These are phyloP conservation scores for Teleogryllus occipitalis DNA, from an alignment of 1,140 invertebrate genomes.

Conservation along the genomic window DNA sequence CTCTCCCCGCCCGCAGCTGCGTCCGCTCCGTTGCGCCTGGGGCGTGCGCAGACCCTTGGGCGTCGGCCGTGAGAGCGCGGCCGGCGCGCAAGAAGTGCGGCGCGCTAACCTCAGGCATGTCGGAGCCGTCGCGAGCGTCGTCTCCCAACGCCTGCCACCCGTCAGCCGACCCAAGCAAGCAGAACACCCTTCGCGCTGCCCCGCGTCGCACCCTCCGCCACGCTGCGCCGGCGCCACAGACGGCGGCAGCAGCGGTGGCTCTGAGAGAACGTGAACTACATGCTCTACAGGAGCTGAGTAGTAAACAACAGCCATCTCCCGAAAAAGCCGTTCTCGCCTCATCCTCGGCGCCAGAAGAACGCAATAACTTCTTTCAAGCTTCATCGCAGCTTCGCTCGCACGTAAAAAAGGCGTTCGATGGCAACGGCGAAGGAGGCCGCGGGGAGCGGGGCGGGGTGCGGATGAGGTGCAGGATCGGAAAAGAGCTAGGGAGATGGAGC, in stretches of 20 bases:
- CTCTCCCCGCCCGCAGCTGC: too few species aligned
- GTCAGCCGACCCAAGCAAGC: too few species aligned
- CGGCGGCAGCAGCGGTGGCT: too few species aligned
- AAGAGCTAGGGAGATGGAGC: too few species aligned
- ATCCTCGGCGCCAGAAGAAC: neutral
- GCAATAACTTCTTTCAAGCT: slow-evolving; percentile 4
- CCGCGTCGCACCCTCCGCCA: too few species aligned
- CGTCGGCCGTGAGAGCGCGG: neutral
- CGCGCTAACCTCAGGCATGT: neutral
- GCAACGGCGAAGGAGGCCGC: neutral
- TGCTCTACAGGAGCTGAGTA: neutral
- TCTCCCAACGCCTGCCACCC: neutral
- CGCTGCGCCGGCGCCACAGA: too few species aligned
- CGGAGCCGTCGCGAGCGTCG: neutral
- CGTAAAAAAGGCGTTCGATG: neutral
- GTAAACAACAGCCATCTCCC: neutral
- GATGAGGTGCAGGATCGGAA: too few species aligned
- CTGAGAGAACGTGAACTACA: too few species aligned
- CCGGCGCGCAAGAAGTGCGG: neutral
- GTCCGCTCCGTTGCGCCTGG: neutral
- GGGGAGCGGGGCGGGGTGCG: too few species aligned
- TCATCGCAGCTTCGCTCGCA: neutral
- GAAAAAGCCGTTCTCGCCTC: neutral
- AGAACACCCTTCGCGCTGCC: too few species aligned
- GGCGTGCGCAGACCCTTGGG: too few species aligned